phyloP scores from a whole-genome alignment of 2,888 invertebrate genomes.

The Oeneis ivallda region DNA sequence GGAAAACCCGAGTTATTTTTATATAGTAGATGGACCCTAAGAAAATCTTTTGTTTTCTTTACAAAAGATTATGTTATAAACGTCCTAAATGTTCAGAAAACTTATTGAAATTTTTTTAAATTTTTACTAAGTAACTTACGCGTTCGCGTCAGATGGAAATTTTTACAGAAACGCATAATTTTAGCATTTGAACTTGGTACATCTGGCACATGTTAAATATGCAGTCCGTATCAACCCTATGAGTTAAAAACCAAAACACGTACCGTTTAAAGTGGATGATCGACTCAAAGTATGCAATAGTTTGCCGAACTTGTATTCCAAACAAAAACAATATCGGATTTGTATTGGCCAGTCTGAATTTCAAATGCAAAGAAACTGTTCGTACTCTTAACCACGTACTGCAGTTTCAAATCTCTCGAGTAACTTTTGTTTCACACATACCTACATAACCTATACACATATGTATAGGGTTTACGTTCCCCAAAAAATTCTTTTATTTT shows the following conservation, averaged over 20 bases:
- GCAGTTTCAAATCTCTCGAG: constrained; percentile 11
- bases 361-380: constrained; percentile 8
- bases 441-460: not conserved
- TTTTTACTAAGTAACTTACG: no score
- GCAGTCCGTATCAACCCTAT: not conserved
- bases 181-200: not conserved
- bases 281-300: constrained; percentile 34
- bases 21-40: no score
- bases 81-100: no score
- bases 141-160: no score
- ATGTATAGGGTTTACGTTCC: not conserved
- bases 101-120: no score
- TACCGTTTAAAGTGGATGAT: constrained; percentile 37
- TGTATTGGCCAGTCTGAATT: constrained; percentile 28
- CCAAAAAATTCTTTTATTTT: not conserved
- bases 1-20: no score
- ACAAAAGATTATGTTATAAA: no score
- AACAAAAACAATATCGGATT: constrained; percentile 36
- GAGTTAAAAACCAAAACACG: constrained; percentile 35
- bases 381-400: constrained; percentile 12
- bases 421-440: constrained; percentile 8
- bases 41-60: no score
- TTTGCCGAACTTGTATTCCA: constrained; percentile 31
- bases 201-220: not conserved
- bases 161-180: not conserved